Percentiles rank a stretch among this genome's conserved stretches.
Conservation (phyloP, 2,797 vertebrate species). For the Neopelma chrysocephalum region DNA sequence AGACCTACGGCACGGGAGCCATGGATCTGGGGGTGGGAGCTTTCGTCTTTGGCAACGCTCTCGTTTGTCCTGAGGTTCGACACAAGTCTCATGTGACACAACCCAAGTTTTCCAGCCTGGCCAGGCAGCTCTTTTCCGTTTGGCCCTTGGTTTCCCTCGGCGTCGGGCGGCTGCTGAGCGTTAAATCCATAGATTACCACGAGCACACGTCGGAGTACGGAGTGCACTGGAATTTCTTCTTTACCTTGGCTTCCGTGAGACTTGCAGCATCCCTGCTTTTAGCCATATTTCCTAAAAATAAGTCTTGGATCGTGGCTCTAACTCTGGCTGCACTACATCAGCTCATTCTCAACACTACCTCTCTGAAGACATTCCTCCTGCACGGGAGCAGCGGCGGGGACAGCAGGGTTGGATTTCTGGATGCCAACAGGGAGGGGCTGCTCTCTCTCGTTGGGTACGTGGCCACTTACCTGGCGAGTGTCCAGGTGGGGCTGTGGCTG, state of each 20-base stretch:
- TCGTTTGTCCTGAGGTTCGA: conserved; percentile 90
- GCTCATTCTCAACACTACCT: conserved; percentile 79
- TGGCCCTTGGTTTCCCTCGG: conserved; percentile 90
- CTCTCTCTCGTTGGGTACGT: conserved; percentile 88
- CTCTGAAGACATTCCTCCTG: conserved; percentile 84
- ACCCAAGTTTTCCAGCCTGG: conserved; percentile 70
- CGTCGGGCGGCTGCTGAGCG: conserved; percentile 79
- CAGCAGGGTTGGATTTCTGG: conserved; percentile 79
- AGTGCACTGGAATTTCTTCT: conserved; percentile 98
- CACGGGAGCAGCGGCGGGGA: conserved; percentile 79
- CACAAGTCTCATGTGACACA: conserved; percentile 52
- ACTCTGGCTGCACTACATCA: conserved; percentile 83
- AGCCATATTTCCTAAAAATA: conserved; percentile 74
- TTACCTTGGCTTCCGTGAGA: conserved; percentile 88
- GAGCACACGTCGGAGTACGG: conserved; percentile 95
- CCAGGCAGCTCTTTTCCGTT: conserved; percentile 81
- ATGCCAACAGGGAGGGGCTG: conserved; percentile 93
- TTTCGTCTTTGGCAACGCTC: conserved; percentile 88
- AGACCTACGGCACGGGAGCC: conserved; percentile 93
- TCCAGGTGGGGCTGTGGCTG: conserved; percentile 87
- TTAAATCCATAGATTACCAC: conserved; percentile 88
- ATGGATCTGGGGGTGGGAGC: conserved; percentile 96
- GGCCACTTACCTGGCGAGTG: conserved; percentile 88
- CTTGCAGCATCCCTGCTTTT: conserved; percentile 84
- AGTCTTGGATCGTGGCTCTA: conserved; percentile 81